Conservation (phyloP, 2,797 vertebrate species). For the Rachycentron canadum region DNA sequence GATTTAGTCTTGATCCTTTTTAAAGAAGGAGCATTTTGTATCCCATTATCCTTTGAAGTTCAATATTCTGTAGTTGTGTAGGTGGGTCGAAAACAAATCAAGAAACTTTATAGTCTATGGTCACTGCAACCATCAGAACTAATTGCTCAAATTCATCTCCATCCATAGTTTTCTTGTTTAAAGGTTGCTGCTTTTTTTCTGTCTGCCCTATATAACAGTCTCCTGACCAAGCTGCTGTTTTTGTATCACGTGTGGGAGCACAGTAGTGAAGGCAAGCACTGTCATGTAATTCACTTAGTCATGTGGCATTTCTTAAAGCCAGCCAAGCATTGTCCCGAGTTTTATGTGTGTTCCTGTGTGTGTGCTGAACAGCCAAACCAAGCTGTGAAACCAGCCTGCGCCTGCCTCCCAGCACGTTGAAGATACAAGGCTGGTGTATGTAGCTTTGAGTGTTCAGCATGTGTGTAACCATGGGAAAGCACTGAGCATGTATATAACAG, state of each 20-base stretch:
- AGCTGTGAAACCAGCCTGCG: constrained; percentile 39
- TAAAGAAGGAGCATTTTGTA: constrained; percentile 4
- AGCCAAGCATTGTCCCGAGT: constrained; percentile 51
- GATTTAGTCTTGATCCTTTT: background rate
- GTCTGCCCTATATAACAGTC: constrained; percentile 14
- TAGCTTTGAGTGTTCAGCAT: constrained; percentile 29
- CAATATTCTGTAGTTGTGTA: background rate
- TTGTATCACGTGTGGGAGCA: constrained; percentile 34
- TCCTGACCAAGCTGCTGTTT: constrained; percentile 50
- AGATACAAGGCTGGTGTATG: constrained; percentile 47
- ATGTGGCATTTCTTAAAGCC: constrained; percentile 53
- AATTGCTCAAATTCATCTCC: background rate
- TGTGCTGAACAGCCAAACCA: constrained; percentile 14
- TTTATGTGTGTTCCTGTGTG: constrained; percentile 19
- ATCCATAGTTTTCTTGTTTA: background rate
- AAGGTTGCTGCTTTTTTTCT: background rate
- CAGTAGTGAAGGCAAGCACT: constrained; percentile 46
- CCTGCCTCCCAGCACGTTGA: constrained; percentile 24
- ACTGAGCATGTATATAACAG: constrained; percentile 25
- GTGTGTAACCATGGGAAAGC: constrained; percentile 50
- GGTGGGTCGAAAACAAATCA: constrained; percentile 23
- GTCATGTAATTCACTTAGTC: constrained; percentile 48
- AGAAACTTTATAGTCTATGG: constrained; percentile 2
- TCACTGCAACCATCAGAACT: background rate
- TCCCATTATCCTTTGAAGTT: background rate